phyloP scores from a whole-genome alignment of 2,797 vertebrate species.

The Tiaroga cobitis region DNA sequence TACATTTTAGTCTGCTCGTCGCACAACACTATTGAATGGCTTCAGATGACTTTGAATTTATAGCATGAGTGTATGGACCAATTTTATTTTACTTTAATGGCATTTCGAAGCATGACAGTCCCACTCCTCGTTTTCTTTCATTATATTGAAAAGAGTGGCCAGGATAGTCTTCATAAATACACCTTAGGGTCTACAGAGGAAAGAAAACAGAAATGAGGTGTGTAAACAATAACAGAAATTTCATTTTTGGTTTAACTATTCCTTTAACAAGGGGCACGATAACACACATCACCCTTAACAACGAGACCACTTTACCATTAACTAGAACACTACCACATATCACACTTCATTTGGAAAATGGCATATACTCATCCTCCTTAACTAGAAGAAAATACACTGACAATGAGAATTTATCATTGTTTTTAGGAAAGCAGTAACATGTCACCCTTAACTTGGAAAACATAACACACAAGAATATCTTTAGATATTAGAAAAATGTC shows the following conservation, averaged over 20 bases:
- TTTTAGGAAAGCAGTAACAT: background rate
- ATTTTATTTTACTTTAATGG: background rate
- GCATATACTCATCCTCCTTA: background rate
- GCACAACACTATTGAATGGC: no score
- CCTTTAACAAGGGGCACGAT: background rate
- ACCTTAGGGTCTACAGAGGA: background rate
- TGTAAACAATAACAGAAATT: background rate
- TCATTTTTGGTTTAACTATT: background rate
- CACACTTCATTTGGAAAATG: background rate
- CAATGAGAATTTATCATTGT: background rate
- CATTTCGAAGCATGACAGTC: background rate
- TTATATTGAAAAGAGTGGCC: background rate
- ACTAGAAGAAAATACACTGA: background rate
- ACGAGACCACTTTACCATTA: background rate
- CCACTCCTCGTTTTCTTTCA: background rate
- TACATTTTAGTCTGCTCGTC: no score
- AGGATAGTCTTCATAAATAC: background rate
- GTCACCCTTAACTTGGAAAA: background rate
- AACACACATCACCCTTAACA: slow-evolving; percentile 15
- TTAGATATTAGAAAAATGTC: background rate
- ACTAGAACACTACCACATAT: background rate
- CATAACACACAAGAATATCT: background rate
- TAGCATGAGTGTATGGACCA: background rate
- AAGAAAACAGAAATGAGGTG: no score
- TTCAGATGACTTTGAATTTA: background rate